Evolutionary conservation across 2,888 invertebrate species (phyloP).

Genomic region (Eucera pruinosa): DNA sequence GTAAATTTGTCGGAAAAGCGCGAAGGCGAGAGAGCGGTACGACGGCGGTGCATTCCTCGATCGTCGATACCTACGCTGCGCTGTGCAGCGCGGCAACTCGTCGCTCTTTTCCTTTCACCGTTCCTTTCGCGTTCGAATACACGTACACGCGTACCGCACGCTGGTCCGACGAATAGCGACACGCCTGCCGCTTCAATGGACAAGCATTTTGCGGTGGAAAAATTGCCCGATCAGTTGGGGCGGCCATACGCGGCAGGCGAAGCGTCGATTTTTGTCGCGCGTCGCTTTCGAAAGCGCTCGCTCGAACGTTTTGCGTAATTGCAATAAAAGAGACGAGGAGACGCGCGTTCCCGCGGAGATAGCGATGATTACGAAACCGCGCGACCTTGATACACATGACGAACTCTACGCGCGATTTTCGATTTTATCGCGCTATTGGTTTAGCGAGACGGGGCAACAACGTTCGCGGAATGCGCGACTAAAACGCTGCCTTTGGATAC

Average conservation of each 20-base stretch:
- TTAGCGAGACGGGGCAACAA: slow-evolving; percentile 45
- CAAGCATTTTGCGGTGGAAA: too few relatives aligned
- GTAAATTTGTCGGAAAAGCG: too few relatives aligned
- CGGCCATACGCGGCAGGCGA: too few relatives aligned
- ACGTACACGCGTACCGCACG: too few relatives aligned
- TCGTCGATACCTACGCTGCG: too few relatives aligned
- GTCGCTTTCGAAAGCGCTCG: neutral
- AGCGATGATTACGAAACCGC: slow-evolving; percentile 38
- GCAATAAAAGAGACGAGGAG: neutral
- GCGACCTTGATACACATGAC: slow-evolving; percentile 41
- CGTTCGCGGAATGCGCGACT: slow-evolving; percentile 37
- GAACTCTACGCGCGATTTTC: slow-evolving; percentile 39
- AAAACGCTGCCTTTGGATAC: slow-evolving; percentile 9
- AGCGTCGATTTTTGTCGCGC: too few relatives aligned
- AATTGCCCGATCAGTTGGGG: too few relatives aligned
- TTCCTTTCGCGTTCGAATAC: too few relatives aligned
- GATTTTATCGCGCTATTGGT: slow-evolving; percentile 48
- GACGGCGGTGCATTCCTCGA: too few relatives aligned
- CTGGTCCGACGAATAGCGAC: too few relatives aligned
- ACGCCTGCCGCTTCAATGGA: too few relatives aligned
- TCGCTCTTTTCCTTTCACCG: slow-evolving; percentile 68
- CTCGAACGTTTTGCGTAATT: slow-evolving; percentile 3
- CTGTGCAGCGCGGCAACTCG: neutral
- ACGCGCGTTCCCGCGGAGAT: slow-evolving; percentile 11
- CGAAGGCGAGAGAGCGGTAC: too few relatives aligned